Evolutionary conservation across 2,113 vertebrate species (phyloP).

Genomic region (Campylomormyrus numenius): DNA sequence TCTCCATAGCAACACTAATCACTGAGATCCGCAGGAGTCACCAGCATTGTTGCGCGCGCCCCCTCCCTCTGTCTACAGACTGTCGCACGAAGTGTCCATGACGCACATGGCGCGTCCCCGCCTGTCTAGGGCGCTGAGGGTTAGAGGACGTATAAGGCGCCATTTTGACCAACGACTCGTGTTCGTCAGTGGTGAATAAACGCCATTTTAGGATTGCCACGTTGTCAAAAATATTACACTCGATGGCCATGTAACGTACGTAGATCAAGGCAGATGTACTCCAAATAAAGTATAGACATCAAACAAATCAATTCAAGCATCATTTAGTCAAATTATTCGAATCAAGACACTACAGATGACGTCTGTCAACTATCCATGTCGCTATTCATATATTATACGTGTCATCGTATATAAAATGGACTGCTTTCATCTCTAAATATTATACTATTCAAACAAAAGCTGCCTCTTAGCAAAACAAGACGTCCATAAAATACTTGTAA

Average conservation of each 20-base stretch:
- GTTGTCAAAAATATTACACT: slow-evolving; percentile 1
- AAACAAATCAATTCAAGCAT: background rate
- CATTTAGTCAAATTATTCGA: background rate
- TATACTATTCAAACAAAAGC: background rate
- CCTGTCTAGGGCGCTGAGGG: background rate
- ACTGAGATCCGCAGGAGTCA: background rate
- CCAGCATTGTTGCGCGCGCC: background rate
- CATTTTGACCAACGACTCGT: slow-evolving; percentile 18
- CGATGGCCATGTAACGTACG: background rate
- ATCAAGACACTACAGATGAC: background rate
- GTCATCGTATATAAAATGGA: background rate
- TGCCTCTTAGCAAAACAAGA: background rate
- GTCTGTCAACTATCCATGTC: background rate
- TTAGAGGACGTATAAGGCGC: slow-evolving; percentile 6
- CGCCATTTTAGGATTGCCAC: slow-evolving; percentile 29
- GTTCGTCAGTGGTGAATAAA: background rate
- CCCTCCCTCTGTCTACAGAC: no score
- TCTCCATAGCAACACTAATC: slow-evolving; percentile 21
- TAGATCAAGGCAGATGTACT: background rate
- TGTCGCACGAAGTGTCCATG: background rate
- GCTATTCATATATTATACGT: background rate
- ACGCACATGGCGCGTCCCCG: no score
- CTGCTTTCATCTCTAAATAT: background rate
- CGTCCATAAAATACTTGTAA: background rate
- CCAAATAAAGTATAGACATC: background rate